Percentiles rank a stretch among this genome's conserved stretches.
Conservation (phyloP, 2,888 invertebrate species). For the Limnephilus rhombicus region DNA sequence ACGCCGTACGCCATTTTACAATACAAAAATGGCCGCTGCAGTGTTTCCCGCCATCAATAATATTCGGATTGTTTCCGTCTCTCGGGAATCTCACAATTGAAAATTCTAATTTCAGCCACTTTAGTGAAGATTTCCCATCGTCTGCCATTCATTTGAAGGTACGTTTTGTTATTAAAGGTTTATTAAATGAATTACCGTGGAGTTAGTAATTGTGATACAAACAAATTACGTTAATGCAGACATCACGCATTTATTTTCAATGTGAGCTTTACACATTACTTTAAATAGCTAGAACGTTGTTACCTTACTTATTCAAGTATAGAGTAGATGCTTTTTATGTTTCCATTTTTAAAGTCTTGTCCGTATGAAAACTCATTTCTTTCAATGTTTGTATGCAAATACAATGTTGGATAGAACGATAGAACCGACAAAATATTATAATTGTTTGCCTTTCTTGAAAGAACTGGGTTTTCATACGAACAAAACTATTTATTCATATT, state of each 20-base stretch:
- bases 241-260: neutral
- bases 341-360: neutral
- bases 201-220: neutral
- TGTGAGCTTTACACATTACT: neutral
- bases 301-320: neutral
- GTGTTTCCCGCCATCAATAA: constrained; percentile 52
- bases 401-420: too few relatives aligned
- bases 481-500: too few relatives aligned
- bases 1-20: constrained; percentile 36
- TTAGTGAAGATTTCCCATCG: constrained; percentile 55
- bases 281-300: neutral
- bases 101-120: constrained; percentile 53
- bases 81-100: constrained; percentile 49
- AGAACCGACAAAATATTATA: too few relatives aligned
- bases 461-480: too few relatives aligned
- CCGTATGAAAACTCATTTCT: too few relatives aligned
- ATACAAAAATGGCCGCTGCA: constrained; percentile 58
- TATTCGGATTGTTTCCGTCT: constrained; percentile 51
- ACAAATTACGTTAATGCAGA: neutral
- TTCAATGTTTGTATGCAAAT: too few relatives aligned
- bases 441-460: too few relatives aligned
- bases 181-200: neutral
- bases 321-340: neutral
- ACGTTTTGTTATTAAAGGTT: neutral
- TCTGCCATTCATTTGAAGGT: constrained; percentile 55